Evolutionary conservation across 2,113 vertebrate genomes (phyloP), one percentile per base, ranked within the genome.

Genomic region (Takifugu flavidus): DNA sequence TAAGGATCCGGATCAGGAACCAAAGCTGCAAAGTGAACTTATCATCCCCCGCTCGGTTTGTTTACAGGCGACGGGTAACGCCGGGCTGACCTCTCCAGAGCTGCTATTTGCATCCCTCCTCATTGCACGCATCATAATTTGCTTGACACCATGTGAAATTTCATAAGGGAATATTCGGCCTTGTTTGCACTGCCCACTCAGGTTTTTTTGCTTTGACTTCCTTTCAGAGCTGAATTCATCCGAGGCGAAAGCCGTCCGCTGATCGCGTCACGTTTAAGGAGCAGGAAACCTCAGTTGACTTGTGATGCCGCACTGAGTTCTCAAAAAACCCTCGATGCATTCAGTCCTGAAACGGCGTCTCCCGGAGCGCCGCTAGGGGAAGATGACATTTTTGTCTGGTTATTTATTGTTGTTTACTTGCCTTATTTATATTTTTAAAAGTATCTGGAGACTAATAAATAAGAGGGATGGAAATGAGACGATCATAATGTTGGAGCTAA

Each of bases 371-470:
- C 8, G 34, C 3, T 39, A 11, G 7, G 34, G 7, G 6, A 6
- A 39, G 34, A 39, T 39, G 7, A 10, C 34, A 39, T 39, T 2
- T 39, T 39, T 20, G 20, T 20, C 20, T 8, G 5, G 7, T 39
- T 39, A 39, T 39, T 74, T 80, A 85, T 83, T 80, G 77, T 83
- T 76, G 34, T 74, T 76, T 49, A 46, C 67, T 29, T 83, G 83
- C 85, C 83, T 87, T 84, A 81, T 81, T 88, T 83, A 59, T 80
- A 63, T 84, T 70, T 47, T n/a, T 62, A 6, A 75, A 81, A 77
- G 53, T 25, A 15, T 68, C 31, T 49, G 62, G 67, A 50, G 70
- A 74, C 71, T 76, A 53, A 64, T 27, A 42, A 51, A 43, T 73
- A 67, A 66, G 63, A 28, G 57, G 73, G 47, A 45, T 47, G 29